Base-by-base conservation (phyloP, 2,888 invertebrate species). In the Incurvaria masculella region DNA sequence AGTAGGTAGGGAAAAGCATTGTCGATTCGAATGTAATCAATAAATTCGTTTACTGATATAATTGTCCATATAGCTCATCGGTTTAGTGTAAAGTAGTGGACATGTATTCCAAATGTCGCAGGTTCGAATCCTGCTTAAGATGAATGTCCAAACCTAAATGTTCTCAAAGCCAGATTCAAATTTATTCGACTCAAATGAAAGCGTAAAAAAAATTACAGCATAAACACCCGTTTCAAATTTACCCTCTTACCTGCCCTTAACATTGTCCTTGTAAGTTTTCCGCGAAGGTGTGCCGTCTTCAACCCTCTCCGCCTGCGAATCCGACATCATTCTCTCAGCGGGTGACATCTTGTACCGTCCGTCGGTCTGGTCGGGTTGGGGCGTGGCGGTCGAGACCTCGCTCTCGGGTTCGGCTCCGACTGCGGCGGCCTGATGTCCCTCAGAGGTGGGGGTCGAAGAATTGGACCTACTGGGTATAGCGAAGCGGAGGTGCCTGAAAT, bases 381-480 rank as follows among this genome's bases (percentile, higher is more conserved):
- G 6, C 11, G 33, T 33, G 3, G 33, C 33, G 8, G 33, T 33
- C 11, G 33, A n/a, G 14, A 33, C 14, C 3, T 33, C 33, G 3
- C 3, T n/a, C 14, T 33, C 33, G 11, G 14, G 33, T 14, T 33
- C 3, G 33, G 8, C 33, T 11, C 3, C 33, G 23, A 10, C 10
- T 5, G 23, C 6, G 10, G 23, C 5, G 14, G 11, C 14, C 33
- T 33, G 33, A 14, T 23, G 23, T 6, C 11, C 14, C 3, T 33
- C 33, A 11, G 69, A 66, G 0, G 74, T 71, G 0, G 69, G 68
- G 0, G 68, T 65, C 0, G 62, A 66, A 0, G 63, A 60, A 48
- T 73, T 74, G 0, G 72, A 69, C 0, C 65, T 66, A 0, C 71
- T 69, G 1, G 76, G 75, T 21, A 76, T 74, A 49, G 69, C 72